Percentiles rank a stretch among this genome's conserved stretches.
Conservation (phyloP, 1,140 invertebrate species). For the Augochlora pura region DNA sequence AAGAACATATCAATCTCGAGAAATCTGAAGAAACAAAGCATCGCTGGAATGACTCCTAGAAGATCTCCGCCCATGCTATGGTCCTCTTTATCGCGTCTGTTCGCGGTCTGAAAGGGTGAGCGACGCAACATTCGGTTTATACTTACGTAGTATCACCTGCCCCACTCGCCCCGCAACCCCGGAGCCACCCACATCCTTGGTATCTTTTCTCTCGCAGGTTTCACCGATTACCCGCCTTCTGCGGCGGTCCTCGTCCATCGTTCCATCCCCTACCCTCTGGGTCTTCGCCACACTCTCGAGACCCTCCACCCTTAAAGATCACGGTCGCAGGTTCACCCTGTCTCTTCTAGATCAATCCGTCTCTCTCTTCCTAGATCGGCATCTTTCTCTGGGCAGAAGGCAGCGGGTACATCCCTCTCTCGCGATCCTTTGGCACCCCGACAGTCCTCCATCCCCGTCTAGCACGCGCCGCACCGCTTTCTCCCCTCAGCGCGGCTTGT, state of each 20-base stretch:
- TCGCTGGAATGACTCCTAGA: no score
- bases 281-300: slow-evolving; percentile 25
- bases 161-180: background rate
- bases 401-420: background rate
- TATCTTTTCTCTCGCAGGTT: slow-evolving; percentile 43
- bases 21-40: no score
- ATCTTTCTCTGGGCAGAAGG: no score
- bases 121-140: slow-evolving; percentile 10
- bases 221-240: slow-evolving; percentile 44
- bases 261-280: background rate
- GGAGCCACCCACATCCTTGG: background rate
- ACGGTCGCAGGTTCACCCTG: slow-evolving; percentile 62
- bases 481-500: slow-evolving; percentile 28
- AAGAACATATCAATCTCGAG: no score
- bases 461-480: background rate
- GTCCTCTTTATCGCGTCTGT: no score
- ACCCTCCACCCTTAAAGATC: slow-evolving; percentile 60
- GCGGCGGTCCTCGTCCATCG: slow-evolving; percentile 15
- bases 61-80: no score
- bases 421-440: background rate
- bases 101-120: no score
- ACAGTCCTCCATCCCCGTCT: background rate
- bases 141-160: slow-evolving; percentile 4
- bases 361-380: no score
- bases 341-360: slow-evolving; percentile 10